Conservation (phyloP, 2,888 invertebrate species). For the Entomobrya multifasciata region DNA sequence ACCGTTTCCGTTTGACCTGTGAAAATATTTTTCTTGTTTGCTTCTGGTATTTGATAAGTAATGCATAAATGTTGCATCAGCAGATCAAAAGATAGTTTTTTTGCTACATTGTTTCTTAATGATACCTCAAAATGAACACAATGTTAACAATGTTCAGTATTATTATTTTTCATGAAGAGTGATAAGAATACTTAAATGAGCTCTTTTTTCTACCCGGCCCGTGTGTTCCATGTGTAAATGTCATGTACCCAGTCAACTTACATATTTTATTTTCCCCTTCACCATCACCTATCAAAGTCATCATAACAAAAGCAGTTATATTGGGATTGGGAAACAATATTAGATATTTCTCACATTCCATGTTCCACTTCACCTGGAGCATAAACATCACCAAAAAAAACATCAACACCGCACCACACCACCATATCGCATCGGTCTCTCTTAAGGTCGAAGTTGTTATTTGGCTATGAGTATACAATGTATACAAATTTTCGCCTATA, state of each 20-base stretch:
- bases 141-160: neutral
- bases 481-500: neutral
- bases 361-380: neutral
- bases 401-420: neutral
- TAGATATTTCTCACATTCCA: neutral
- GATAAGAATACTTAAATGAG: too few species aligned
- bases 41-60: neutral
- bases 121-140: neutral
- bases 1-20: slow-evolving; percentile 50
- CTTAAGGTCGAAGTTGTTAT: neutral
- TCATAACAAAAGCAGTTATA: too few species aligned
- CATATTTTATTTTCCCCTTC: neutral
- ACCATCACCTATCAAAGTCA: too few species aligned
- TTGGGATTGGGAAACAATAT: too few species aligned
- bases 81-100: too few species aligned
- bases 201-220: too few species aligned
- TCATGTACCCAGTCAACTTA: slow-evolving; percentile 6
- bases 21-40: neutral
- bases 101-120: too few species aligned
- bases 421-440: neutral
- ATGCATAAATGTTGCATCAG: too few species aligned
- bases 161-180: too few species aligned
- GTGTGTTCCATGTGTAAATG: neutral
- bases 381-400: neutral
- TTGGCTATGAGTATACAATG: neutral